These are phyloP conservation scores for Ginglymostoma cirratum DNA, from an alignment of 2,113 vertebrate species.

Conservation along the genomic window DNA sequence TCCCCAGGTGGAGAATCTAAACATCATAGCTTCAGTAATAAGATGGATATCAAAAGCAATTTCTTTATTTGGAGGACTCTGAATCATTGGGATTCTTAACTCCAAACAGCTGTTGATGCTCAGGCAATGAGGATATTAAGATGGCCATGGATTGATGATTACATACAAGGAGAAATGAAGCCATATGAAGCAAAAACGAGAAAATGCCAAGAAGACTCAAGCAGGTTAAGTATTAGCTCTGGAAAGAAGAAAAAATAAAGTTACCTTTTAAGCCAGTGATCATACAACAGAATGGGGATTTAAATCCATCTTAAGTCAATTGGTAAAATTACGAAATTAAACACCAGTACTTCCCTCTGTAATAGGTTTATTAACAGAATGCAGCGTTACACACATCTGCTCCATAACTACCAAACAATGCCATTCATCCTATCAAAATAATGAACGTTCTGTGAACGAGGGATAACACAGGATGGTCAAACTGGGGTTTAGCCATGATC, in stretches of 20 bases:
- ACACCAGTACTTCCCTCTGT: neutral
- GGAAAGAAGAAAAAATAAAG: neutral
- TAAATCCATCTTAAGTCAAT: neutral
- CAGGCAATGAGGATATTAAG: neutral
- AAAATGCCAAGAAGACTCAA: neutral
- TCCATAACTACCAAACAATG: too few relatives aligned
- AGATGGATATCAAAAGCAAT: neutral
- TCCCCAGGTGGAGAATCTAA: neutral
- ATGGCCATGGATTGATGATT: neutral
- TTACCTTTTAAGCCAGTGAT: neutral
- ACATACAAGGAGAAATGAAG: neutral
- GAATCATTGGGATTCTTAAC: neutral
- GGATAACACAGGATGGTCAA: neutral
- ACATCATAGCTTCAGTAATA: neutral
- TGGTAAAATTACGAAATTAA: neutral
- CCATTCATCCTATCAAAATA: too few relatives aligned
- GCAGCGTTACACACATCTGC: neutral
- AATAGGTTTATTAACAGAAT: neutral
- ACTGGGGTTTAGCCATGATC: neutral
- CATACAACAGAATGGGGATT: neutral
- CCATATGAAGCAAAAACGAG: neutral
- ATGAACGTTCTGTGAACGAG: too few relatives aligned
- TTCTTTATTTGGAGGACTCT: neutral
- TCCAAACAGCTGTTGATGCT: neutral
- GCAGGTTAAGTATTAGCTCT: neutral